Evolutionary conservation across 2,113 vertebrate species (phyloP), one percentile per base, ranked within the genome.

Genomic region (Puma concolor): DNA sequence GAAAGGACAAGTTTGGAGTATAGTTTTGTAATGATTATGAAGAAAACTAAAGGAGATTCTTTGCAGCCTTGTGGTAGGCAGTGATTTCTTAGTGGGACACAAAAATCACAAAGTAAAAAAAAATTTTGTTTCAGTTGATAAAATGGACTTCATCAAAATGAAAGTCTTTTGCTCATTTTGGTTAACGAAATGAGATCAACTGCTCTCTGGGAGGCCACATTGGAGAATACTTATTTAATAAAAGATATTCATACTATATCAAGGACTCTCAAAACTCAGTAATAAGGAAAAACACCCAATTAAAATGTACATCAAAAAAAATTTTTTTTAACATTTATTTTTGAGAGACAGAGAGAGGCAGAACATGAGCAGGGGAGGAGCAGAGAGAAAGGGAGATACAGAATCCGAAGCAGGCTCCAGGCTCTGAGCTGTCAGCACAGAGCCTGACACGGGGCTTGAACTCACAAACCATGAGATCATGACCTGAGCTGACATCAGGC

Each of bases 191-290:
- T 33, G 29, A 97, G 13, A 48, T 17, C 92, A 77, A 31, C 15
- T 14, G 80, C 21, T 57, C n/a, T 54, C 33, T 76, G 7, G n/a
- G 38, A 91, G 69, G 88, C 95, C 89, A 86, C 72, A 92, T 54
- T 93, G 36, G 38, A 86, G 77, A 92, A 85, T 63, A 64, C 11
- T 27, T 87, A 83, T 84, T 95, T 95, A 69, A 74, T 84, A 63
- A 80, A 80, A 3, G 5, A 57, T 50, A 90, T 31, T 17, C 36
- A 91, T 69, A 67, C 19, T 85, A 33, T 14, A 25, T 57, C 79
- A 93, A 95, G 23, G 6, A 83, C 19, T 90, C 48, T 64, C 29
- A 69, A 85, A 52, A 74, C 16, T 66, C 77, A 41, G 60, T 36
- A 63, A 57, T 72, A 76, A 67, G 27, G 60, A 72, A 64, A 87